Conservation (phyloP, 2,888 invertebrate genomes). For the Drosophila antonietae region DNA sequence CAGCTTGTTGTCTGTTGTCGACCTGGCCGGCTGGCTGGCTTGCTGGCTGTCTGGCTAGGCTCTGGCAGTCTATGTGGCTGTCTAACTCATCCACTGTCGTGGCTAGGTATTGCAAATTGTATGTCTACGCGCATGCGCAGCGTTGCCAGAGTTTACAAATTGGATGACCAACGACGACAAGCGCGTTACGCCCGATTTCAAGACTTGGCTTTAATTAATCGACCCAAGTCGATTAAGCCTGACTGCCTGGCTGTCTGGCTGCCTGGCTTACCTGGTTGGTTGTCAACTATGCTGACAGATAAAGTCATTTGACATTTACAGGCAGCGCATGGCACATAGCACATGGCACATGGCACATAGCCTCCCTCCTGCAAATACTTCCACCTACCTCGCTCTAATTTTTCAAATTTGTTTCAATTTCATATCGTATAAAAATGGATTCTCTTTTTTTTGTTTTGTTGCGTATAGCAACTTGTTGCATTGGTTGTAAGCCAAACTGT, state of each 20-base stretch:
- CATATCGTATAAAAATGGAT: conserved; percentile 49
- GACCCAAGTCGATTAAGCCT: conserved; percentile 35
- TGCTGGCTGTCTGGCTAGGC: neutral
- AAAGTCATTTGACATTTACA: conserved; percentile 81
- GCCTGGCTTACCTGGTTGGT: conserved; percentile 32
- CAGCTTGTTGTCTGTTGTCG: conserved; percentile 39
- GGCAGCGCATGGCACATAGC: conserved; percentile 54
- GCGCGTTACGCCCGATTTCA: conserved; percentile 57
- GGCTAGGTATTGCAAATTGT: conserved; percentile 8
- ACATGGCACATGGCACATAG: conserved; percentile 35
- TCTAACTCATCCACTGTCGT: conserved; percentile 42
- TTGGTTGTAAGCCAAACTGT: conserved; percentile 63
- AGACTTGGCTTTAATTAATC: conserved; percentile 71
- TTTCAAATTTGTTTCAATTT: conserved; percentile 78
- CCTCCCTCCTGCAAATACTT: conserved; percentile 5
- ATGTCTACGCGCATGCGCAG: conserved; percentile 39
- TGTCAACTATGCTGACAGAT: conserved; percentile 80
- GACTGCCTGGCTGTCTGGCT: conserved; percentile 4
- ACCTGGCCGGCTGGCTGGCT: neutral
- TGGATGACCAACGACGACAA: conserved; percentile 63
- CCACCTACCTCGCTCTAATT: conserved; percentile 45
- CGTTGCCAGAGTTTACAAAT: conserved; percentile 54
- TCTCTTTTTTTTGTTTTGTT: conserved; percentile 17
- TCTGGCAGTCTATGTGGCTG: conserved; percentile 3
- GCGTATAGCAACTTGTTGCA: conserved; percentile 59